These are phyloP conservation scores for Helicoverpa assulta DNA, from an alignment of 2,888 invertebrate genomes.

Conservation along the genomic window DNA sequence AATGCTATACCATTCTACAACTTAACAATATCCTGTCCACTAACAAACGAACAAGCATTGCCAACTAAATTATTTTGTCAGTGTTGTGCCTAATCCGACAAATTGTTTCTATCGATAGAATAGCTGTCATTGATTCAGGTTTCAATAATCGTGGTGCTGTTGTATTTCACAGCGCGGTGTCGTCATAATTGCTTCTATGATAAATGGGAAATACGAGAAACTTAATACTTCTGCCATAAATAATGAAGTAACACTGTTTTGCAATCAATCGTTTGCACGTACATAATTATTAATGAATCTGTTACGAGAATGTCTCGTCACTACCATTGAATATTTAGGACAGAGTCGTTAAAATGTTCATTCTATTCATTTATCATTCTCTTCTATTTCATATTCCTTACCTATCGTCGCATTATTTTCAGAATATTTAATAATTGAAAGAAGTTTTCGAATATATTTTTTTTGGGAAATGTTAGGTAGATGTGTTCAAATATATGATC, in stretches of 20 bases:
- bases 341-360: background rate
- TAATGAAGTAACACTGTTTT: conserved; percentile 16
- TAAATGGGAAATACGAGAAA: conserved; percentile 33
- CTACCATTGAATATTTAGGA: background rate
- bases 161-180: conserved; percentile 24
- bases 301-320: background rate
- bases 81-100: conserved; percentile 15
- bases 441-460: too few species aligned
- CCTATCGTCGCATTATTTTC: too few species aligned
- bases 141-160: conserved; percentile 24
- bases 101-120: conserved; percentile 28
- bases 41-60: background rate
- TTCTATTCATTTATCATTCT: background rate
- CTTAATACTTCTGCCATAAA: conserved; percentile 21
- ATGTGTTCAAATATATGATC: too few species aligned
- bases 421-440: too few species aligned
- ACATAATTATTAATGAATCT: conserved; percentile 2
- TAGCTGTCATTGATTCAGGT: conserved; percentile 34
- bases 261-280: conserved; percentile 22
- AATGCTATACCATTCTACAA: background rate
- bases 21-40: background rate
- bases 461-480: too few species aligned
- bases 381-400: too few species aligned
- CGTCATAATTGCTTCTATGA: conserved; percentile 31
- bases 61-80: conserved; percentile 9